phyloP scores from a whole-genome alignment of 2,888 invertebrate species.

The Lomographa bimaculata region DNA sequence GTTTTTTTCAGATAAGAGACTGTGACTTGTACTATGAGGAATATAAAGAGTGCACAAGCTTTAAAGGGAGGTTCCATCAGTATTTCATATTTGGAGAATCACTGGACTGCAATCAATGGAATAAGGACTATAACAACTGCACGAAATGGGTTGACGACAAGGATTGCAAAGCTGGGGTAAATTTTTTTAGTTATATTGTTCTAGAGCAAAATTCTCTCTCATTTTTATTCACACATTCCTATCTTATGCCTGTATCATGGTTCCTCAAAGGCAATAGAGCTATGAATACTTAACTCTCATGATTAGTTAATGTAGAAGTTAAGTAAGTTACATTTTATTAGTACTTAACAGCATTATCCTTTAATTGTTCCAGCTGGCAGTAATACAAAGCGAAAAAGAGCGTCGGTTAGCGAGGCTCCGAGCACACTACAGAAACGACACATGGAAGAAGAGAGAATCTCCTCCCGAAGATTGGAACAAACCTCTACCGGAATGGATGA shows the following conservation, averaged over 20 bases:
- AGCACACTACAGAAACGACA: conserved; percentile 88
- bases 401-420: conserved; percentile 85
- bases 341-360: too few species aligned
- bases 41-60: conserved; percentile 90
- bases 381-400: conserved; percentile 88
- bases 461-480: conserved; percentile 93
- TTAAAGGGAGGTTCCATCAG: conserved; percentile 92
- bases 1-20: conserved; percentile 89
- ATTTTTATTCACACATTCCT: too few species aligned
- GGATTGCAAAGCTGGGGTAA: conserved; percentile 87
- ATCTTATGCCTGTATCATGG: too few species aligned
- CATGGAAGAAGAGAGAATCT: conserved; percentile 89
- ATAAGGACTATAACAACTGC: conserved; percentile 90
- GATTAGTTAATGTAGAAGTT: too few species aligned
- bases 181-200: too few species aligned
- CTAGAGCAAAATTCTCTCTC: too few species aligned
- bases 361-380: conserved; percentile 70
- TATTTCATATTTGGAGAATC: conserved; percentile 91
- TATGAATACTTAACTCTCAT: too few species aligned
- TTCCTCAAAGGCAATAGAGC: too few species aligned
- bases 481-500: conserved; percentile 90
- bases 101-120: conserved; percentile 91
- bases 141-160: conserved; percentile 85
- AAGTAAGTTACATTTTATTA: too few species aligned
- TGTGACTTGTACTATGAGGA: conserved; percentile 92